Evolutionary conservation across 2,888 invertebrate species (phyloP), one percentile per base, ranked within the genome.

Genomic region (Drosophila atroscutellata): DNA sequence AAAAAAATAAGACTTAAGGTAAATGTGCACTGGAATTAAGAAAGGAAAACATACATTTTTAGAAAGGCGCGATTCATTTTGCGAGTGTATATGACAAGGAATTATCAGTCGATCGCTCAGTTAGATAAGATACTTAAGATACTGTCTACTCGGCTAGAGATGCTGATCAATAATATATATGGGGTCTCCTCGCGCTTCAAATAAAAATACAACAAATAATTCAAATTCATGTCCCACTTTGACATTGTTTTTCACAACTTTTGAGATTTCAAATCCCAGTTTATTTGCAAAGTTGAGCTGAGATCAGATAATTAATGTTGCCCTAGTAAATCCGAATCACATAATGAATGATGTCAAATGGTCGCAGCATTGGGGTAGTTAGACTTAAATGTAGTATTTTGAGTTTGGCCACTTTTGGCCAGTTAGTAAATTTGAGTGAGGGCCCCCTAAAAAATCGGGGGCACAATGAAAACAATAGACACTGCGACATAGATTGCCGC

Each of bases 331-430:
- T 52, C 26, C 26, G 18, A 52, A 8, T 11, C 50, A 30, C 5
- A 51, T 64, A 69, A 73, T 61, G 64, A 63, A 70, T 58, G 69
- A 74, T 71, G 74, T 77, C 69, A 66, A 68, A 71, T 73, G 65
- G 56, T 59, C 39, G 60, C 61, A 72, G 56, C 72, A 67, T 61
- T 62, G 67, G 60, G 45, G 45, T 24, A 52, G 45, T 7, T 62
- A 37, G 28, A 56, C 51, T 45, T 56, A 15, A 73, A 60, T 55
- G 30, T 8, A 55, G 42, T 72, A 75, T 73, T 79, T 74, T 68
- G 75, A 74, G 74, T 72, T 37, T 60, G 72, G 68, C 70, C 75
- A 75, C 76, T 80, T 80, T 90, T 71, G 70, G 77, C 72, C 80
- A 83, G 88, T 77, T 83, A 69, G 72, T 51, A 56, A 62, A 71